These are phyloP conservation scores for Myripristis jacobus DNA, from an alignment of 2,797 vertebrate genomes.

Conservation along the genomic window DNA sequence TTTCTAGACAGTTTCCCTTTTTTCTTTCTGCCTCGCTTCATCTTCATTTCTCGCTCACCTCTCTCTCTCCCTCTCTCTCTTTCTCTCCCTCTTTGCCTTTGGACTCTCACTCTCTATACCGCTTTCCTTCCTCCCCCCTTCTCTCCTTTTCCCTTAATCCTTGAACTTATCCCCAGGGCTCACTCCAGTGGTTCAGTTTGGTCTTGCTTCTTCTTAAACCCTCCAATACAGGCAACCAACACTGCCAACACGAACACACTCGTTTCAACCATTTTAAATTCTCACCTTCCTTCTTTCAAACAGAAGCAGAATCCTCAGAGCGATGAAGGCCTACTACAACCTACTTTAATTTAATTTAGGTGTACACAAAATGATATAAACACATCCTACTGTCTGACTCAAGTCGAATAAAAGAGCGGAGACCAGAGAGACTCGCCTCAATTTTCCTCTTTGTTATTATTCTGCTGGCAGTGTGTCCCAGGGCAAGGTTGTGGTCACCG, in stretches of 20 bases:
- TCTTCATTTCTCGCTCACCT: conserved; percentile 59
- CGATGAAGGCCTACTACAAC: conserved; percentile 34
- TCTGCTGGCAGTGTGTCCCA: conserved; percentile 44
- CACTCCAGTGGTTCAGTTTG: conserved; percentile 61
- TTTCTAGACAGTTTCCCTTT: conserved; percentile 50
- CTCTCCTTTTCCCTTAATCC: conserved; percentile 59
- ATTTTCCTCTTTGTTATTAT: conserved; percentile 65
- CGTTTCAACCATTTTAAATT: conserved; percentile 66
- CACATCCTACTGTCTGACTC: conserved; percentile 52
- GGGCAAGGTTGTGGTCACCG: conserved; percentile 57
- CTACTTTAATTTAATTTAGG: conserved; percentile 69
- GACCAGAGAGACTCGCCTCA: conserved; percentile 49
- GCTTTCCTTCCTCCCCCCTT: conserved; percentile 16
- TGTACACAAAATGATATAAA: conserved; percentile 57
- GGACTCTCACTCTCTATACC: no score
- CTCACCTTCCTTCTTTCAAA: conserved; percentile 23
- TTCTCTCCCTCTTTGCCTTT: no score
- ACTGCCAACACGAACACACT: conserved; percentile 52
- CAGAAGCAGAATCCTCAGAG: conserved; percentile 55
- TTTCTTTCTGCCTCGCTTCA: conserved; percentile 57
- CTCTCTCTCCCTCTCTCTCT: conserved; percentile 18
- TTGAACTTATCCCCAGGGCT: conserved; percentile 69
- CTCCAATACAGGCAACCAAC: conserved; percentile 59
- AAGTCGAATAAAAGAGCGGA: conserved; percentile 49
- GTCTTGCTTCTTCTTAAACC: conserved; percentile 56